Base-by-base conservation (phyloP, 2,888 invertebrate genomes). In the Cyaniris semiargus region DNA sequence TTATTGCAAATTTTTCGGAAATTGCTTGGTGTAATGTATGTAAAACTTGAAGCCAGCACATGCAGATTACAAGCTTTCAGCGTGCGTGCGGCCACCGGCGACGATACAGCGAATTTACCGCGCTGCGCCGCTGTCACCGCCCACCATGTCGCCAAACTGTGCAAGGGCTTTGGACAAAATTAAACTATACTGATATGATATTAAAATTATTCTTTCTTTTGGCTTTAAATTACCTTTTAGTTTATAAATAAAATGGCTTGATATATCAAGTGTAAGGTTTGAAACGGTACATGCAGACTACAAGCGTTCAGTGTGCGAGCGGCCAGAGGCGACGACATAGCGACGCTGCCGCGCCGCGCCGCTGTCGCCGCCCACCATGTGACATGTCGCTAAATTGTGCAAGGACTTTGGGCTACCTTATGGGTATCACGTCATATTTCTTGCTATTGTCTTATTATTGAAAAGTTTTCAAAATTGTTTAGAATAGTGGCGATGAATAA, bases 301-400 rank as follows among this genome's bases (percentile, higher is more conserved):
- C 94, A 94, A 76, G 95, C 95, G n/a, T 27, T 94, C 81, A 94
- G 88, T 78, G 94, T 95, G 56, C 93, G 95, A 1, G 84, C 85
- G n/a, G 95, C 95, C 13, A 91, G 89, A 0, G 88, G 90, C 5
- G 94, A 93, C 78, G 95, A 95, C 83, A 88, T 94, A 0, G 89
- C 93, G 0, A 89, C 88, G 3, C 84, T 95, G 79, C 91, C 94
- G 56, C 91, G 95, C 3, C 90, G 95, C 58, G 92, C 94, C 70
- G 94, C 95, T 21, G 93, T 95, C 79, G 94, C 94, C 0, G 92
- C 94, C 1, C 95, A 95, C 79, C 94, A 94, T 76, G n/a, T n/a
- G n/a, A n/a, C n/a, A n/a, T n/a, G 88, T 94, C 31, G 83, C 87
- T 5, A 90, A 90, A 76, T 85, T 94, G 0, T 89, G 86, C 83